Evolutionary conservation across 2,797 vertebrate species (phyloP).

Genomic region (Oreonectes daqikongensis): DNA sequence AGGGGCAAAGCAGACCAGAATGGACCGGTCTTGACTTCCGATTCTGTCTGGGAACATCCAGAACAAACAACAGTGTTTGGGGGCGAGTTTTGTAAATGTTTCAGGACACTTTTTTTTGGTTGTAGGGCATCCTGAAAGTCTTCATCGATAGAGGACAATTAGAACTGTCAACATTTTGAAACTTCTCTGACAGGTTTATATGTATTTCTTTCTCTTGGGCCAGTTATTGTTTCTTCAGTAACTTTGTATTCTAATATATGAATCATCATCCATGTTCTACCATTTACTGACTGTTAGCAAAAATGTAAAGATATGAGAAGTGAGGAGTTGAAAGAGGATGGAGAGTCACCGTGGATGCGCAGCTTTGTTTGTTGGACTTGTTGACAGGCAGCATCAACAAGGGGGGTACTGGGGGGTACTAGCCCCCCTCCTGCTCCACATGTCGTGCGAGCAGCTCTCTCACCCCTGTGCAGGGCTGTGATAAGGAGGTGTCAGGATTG

Average conservation of each 20-base stretch:
- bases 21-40: slow-evolving; percentile 34
- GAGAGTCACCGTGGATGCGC: not conserved
- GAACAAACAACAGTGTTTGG: not conserved
- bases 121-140: not conserved
- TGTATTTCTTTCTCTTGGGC: not conserved
- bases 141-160: not conserved
- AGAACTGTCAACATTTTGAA: not conserved
- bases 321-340: slow-evolving; percentile 14
- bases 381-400: slow-evolving; percentile 10
- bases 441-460: slow-evolving; percentile 63
- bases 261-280: not conserved
- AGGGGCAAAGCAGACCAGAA: slow-evolving; percentile 48
- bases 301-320: slow-evolving; percentile 9
- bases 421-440: slow-evolving; percentile 66
- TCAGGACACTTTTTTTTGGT: slow-evolving; percentile 11
- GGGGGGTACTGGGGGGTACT: slow-evolving; percentile 67
- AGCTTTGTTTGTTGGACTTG: not conserved
- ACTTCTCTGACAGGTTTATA: not conserved
- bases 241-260: slow-evolving; percentile 18
- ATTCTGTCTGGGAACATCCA: slow-evolving; percentile 31
- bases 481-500: slow-evolving; percentile 88
- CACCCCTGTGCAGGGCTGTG: slow-evolving; percentile 49
- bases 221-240: not conserved
- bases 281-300: not conserved
- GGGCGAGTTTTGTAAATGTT: slow-evolving; percentile 4